A percentile compares a stretch with the other conserved stretches of the same genome.
These are phyloP conservation scores for Origma solitaria DNA, from an alignment of 2,113 vertebrate species.

Conservation along the genomic window DNA sequence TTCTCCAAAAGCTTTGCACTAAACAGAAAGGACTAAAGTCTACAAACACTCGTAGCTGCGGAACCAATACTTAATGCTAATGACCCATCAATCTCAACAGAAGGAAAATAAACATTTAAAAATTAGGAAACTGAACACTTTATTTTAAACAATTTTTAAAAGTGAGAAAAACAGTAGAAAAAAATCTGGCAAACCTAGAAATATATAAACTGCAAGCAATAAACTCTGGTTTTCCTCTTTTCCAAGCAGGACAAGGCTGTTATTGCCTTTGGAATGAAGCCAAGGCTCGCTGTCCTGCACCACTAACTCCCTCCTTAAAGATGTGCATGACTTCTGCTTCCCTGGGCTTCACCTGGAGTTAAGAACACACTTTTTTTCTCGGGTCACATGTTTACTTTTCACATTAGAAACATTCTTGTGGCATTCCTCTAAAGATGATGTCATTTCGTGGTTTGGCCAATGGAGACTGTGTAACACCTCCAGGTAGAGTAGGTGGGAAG, in stretches of 20 bases:
- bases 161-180: background rate
- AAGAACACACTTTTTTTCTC: background rate
- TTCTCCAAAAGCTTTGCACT: conserved; percentile 16
- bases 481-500: background rate
- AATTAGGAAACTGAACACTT: background rate
- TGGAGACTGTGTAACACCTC: background rate
- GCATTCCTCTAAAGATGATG: background rate
- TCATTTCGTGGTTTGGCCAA: background rate
- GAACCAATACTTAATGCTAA: background rate
- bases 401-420: background rate
- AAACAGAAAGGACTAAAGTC: background rate
- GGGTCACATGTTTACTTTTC: background rate
- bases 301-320: background rate
- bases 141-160: background rate
- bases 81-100: background rate
- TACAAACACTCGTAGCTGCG: background rate
- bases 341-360: background rate
- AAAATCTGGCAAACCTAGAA: background rate
- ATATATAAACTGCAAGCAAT: background rate
- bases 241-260: background rate
- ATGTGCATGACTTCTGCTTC: background rate
- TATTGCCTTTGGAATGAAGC: background rate
- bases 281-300: background rate
- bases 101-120: background rate
- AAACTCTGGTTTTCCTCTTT: background rate